Evolutionary conservation across 1,140 invertebrate genomes (phyloP), one percentile per base, ranked within the genome.

Genomic region (Contarinia nasturtii): DNA sequence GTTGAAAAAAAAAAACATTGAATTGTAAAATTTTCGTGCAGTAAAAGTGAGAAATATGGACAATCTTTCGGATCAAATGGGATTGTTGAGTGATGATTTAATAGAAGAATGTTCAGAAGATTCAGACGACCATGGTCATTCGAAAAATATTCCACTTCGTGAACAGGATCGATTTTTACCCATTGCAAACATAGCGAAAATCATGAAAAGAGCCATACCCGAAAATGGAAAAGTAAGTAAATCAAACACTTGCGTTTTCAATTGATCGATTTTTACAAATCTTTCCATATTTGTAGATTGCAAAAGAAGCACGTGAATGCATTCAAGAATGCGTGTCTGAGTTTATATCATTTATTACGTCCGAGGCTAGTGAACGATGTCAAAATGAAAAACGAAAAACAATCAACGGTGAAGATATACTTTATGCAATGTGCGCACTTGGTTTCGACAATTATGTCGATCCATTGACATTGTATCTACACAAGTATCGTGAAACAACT

Each of bases 261-360:
- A 20, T 20, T 15, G 47, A 15, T 40, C 11, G 2, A 10, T 2
- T 15, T 45, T 34, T 2, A 2, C 33, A 15, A 27, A 8, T n/a
- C 2, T 45, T n/a, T 15, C 11, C 33, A 21, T 33, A 11, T 42
- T 72, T 74, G 46, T 64, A 86, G 82, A 95, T 98, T 57, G 91
- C 95, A 1, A 99, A 99, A 74, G 96, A 99, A 72, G 93, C 95
- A 0, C 77, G 97, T 54, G 95, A 99, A 69, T 98, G 93, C 71
- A 89, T 98, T 17, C 96, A 99, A 67, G 96, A 99, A 67, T 98
- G 95, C 71, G 94, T 98, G 34, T 97, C 92, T 0, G 96, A 99
- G 62, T 99, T 99, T 61, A 96, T 99, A 57, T 95, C 91, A 53
- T 99, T 99, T 60, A 93, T 99, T 43, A 98, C 95, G 0, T 95